Percentiles rank a stretch among this genome's conserved stretches.
These are phyloP conservation scores for Phoenicopterus ruber DNA, from an alignment of 2,113 vertebrate species.

Conservation along the genomic window DNA sequence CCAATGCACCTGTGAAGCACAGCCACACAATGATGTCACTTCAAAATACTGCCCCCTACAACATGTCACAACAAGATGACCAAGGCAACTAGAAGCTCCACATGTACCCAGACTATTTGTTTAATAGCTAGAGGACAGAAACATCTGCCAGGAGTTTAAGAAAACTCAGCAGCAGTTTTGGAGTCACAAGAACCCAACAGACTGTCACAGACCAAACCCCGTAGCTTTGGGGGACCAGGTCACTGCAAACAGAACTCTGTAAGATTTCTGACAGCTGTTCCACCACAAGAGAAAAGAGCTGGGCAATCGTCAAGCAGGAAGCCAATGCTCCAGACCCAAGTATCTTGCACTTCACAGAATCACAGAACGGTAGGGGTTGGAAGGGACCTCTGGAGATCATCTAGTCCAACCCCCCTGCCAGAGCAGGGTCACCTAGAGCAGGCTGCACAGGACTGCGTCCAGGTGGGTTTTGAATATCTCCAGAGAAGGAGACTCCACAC, in stretches of 20 bases:
- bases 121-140: not conserved
- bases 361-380: no score
- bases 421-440: no score
- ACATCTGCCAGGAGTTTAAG: not conserved
- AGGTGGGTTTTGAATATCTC: no score
- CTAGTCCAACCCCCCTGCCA: no score
- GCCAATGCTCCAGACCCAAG: not conserved
- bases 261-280: not conserved
- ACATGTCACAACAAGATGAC: not conserved
- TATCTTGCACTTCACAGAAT: not conserved
- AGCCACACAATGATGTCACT: not conserved
- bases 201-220: not conserved
- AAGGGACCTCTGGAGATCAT: no score
- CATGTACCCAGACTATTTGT: not conserved
- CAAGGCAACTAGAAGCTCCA: not conserved
- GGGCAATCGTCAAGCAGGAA: not conserved
- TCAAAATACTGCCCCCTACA: not conserved
- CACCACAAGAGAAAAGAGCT: not conserved
- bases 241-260: not conserved
- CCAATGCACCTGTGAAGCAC: not conserved
- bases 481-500: no score
- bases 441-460: no score
- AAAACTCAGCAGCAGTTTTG: not conserved
- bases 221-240: not conserved
- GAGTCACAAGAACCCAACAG: not conserved